A percentile compares a stretch with the other conserved stretches of the same genome.
These are phyloP conservation scores for Gymnoscopelus braueri DNA, from an alignment of 2,797 vertebrate genomes.

Conservation along the genomic window DNA sequence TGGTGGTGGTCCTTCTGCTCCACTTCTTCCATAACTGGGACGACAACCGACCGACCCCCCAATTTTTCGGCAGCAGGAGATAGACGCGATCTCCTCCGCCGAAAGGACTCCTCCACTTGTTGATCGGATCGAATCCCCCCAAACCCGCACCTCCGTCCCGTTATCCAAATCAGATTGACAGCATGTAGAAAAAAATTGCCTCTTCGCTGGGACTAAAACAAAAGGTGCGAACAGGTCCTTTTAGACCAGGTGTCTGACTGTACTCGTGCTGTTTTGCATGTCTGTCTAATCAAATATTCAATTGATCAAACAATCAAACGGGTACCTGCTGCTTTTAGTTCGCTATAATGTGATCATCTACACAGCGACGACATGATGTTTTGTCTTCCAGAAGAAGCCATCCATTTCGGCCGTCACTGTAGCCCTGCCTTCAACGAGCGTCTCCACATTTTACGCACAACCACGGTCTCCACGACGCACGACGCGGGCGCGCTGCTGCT, in stretches of 20 bases:
- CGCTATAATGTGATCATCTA: conserved; percentile 46
- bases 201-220: conserved; percentile 19
- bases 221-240: conserved; percentile 40
- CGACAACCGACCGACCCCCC: too few relatives aligned
- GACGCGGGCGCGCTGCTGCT: conserved; percentile 44
- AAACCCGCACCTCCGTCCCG: conserved; percentile 29
- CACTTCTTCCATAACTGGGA: conserved; percentile 83
- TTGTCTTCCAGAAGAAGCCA: conserved; percentile 59
- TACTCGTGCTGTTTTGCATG: too few relatives aligned
- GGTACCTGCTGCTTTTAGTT: conserved; percentile 43
- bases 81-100: not conserved
- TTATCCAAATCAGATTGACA: conserved; percentile 72
- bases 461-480: conserved; percentile 1
- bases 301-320: too few relatives aligned
- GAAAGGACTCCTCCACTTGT: conserved; percentile 75
- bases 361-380: conserved; percentile 78
- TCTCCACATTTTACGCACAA: conserved; percentile 59
- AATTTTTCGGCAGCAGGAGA: conserved; percentile 39
- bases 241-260: too few relatives aligned
- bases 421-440: conserved; percentile 72
- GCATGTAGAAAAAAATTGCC: conserved; percentile 52
- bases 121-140: conserved; percentile 59
- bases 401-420: conserved; percentile 75
- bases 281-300: too few relatives aligned
- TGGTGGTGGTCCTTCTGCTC: conserved; percentile 84